phyloP scores from a whole-genome alignment of 2,113 vertebrate species.

The Numenius arquata region DNA sequence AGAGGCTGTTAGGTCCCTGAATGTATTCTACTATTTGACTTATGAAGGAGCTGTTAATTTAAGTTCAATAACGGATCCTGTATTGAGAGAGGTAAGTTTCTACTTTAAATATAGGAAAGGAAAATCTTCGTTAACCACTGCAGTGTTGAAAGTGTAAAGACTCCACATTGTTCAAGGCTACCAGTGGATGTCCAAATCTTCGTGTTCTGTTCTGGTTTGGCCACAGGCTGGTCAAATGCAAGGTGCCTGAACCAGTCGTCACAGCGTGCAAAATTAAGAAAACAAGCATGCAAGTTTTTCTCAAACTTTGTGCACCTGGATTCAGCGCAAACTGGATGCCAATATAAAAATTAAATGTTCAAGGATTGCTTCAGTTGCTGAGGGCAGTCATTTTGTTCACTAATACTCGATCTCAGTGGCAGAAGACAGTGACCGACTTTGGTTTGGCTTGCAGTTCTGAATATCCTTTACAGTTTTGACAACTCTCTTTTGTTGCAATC shows the following conservation, averaged over 20 bases:
- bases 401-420: neutral
- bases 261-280: neutral
- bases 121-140: neutral
- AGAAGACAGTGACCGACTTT: neutral
- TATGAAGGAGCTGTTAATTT: conserved; percentile 95
- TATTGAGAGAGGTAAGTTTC: conserved; percentile 90
- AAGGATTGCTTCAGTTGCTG: neutral
- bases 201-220: neutral
- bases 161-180: neutral
- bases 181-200: neutral
- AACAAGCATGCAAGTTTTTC: neutral
- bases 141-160: neutral
- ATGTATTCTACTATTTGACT: conserved; percentile 97
- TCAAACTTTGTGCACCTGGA: neutral
- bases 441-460: neutral
- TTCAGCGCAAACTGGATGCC: neutral
- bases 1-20: conserved; percentile 90
- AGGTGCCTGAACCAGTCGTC: neutral
- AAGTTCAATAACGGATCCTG: conserved; percentile 88
- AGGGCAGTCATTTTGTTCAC: neutral
- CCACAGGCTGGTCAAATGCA: neutral
- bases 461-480: neutral
- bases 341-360: neutral
- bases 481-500: neutral
- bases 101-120: neutral